Evolutionary conservation across 2,888 invertebrate species (phyloP).

Genomic region (Iphiclides podalirius): DNA sequence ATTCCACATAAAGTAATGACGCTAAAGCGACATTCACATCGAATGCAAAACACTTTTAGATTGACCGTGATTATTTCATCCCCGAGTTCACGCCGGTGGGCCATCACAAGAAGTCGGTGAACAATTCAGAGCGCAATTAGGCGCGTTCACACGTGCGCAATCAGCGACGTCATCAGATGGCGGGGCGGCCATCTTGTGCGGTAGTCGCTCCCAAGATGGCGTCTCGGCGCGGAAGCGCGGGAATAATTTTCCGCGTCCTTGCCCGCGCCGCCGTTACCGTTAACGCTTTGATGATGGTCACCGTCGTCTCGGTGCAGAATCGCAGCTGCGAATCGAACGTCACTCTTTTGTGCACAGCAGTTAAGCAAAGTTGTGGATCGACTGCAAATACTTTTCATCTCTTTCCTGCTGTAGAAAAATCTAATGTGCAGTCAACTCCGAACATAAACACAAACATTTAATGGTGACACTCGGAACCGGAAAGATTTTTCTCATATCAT

Average conservation of each 20-base stretch:
- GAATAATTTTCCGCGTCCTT: slow-evolving; percentile 77
- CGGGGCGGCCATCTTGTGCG: slow-evolving; percentile 28
- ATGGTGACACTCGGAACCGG: too few species aligned
- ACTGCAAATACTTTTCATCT: too few species aligned
- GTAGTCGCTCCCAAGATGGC: slow-evolving; percentile 30
- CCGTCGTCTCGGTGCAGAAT: slow-evolving; percentile 34
- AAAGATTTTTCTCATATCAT: too few species aligned
- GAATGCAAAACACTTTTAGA: not conserved
- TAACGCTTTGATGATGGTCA: too few species aligned
- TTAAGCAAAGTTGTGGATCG: too few species aligned
- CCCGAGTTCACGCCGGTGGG: not conserved
- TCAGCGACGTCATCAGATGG: slow-evolving; percentile 4
- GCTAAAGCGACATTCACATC: too few species aligned
- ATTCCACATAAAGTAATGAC: too few species aligned
- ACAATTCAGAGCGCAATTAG: slow-evolving; percentile 18
- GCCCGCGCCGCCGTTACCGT: slow-evolving; percentile 49
- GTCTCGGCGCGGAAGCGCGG: slow-evolving; percentile 55
- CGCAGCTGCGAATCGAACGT: not conserved
- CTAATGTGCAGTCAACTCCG: too few species aligned
- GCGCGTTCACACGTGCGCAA: slow-evolving; percentile 13
- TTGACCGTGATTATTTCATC: not conserved
- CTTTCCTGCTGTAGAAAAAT: too few species aligned
- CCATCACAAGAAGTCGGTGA: slow-evolving; percentile 5
- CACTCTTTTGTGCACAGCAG: too few species aligned
- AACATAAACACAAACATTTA: too few species aligned